Percentiles rank a stretch among this genome's conserved stretches.
Evolutionary conservation across 2,797 vertebrate genomes (phyloP).

Genomic region (Syngnathus rostellatus): DNA sequence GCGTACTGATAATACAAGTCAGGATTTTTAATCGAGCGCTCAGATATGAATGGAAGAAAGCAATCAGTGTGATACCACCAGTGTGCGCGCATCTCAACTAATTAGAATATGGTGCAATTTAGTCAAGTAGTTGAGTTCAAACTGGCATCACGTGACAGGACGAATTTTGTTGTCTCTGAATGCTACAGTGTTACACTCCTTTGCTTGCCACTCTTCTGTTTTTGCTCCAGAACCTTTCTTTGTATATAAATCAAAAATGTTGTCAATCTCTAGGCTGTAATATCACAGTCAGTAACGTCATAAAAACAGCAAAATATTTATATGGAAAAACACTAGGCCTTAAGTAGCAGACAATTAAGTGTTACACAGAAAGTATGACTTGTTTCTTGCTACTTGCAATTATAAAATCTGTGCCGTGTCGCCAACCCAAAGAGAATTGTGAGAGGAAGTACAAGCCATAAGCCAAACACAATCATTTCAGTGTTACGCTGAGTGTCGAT

Average conservation of each 20-base stretch:
- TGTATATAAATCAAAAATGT: not conserved
- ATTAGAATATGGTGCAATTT: not conserved
- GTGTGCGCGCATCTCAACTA: not conserved
- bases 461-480: constrained; percentile 47
- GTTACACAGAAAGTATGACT: not conserved
- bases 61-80: not conserved
- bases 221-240: too few species aligned
- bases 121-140: not conserved
- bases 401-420: not conserved
- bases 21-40: not conserved
- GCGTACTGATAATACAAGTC: not conserved
- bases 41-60: not conserved
- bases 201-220: not conserved
- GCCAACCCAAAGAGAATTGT: constrained; percentile 27
- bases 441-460: constrained; percentile 64
- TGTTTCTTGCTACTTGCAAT: not conserved
- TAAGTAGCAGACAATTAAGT: not conserved
- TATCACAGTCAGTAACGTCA: not conserved
- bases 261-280: not conserved
- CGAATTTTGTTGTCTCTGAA: too few species aligned
- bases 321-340: not conserved
- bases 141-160: too few species aligned
- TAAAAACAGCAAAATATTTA: not conserved
- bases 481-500: constrained; percentile 27
- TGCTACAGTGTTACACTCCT: not conserved